Evolutionary conservation across 2,113 vertebrate genomes (phyloP), one percentile per base, ranked within the genome.

Genomic region (Sula dactylatra): DNA sequence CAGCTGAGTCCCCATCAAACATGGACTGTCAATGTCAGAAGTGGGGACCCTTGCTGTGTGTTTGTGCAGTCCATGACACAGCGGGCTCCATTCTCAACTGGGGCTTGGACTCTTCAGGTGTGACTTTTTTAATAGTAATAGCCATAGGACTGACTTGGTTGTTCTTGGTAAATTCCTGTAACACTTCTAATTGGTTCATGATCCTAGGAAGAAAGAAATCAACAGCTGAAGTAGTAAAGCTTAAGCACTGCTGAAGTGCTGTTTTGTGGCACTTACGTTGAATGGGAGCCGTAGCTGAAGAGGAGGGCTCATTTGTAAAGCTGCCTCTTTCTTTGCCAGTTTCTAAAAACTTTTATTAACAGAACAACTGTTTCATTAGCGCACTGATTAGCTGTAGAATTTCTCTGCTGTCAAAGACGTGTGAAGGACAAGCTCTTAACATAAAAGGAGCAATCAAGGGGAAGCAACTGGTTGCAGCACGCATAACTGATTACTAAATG

Each of bases 311-410:
- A 36, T 94, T 91, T 94, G 36, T 90, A 91, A 87, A 89, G 29
- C 82, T 91, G 54, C 40, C 13, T 94, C 67, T 79, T 81, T 65
- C 72, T 87, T 72, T 92, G 40, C 36, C 61, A 70, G 66, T 80
- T 89, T 96, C 89, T 87, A 77, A 91, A 89, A 91, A 20, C 0
- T 64, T 94, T 94, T 95, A 85, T 95, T 95, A 95, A 34, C 62
- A 42, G 81, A 95, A 91, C 73, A 92, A 94, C 93, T 34, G 77
- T 91, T 97, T 94, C 86, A 91, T 96, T 96, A 97, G 77, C 6
- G 2, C 38, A 5, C 77, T 95, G 94, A 95, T 97, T 96, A 96
- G 54, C 77, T 40, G 40, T 6, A 81, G 38, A 92, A 80, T 85
- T 84, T 93, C 88, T 85, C 65, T 85, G 56, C 86, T 69, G 36